A percentile compares a stretch with the other conserved stretches of the same genome.
phyloP scores from a whole-genome alignment of 2,888 invertebrate genomes.

The Tinea semifulvella region DNA sequence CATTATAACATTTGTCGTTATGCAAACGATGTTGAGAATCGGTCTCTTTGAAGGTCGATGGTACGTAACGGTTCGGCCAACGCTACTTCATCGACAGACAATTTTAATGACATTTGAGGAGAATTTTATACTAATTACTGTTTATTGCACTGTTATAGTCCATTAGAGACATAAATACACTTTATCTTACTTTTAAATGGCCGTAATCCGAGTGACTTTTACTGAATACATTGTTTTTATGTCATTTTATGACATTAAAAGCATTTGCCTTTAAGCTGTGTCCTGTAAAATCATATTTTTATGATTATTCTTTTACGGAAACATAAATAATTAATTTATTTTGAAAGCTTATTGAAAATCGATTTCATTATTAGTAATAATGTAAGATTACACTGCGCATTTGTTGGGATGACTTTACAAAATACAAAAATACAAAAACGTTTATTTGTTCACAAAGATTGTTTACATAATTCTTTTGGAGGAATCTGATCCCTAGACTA shows the following conservation, averaged over 20 bases:
- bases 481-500: too few species aligned
- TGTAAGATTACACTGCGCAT: too few species aligned
- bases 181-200: slow-evolving; percentile 1
- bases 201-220: slow-evolving; percentile 1
- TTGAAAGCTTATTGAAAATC: background rate
- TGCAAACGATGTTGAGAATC: slow-evolving; percentile 10
- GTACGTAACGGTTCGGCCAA: slow-evolving; percentile 5
- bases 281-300: background rate
- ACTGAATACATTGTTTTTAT: slow-evolving; percentile 7
- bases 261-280: background rate
- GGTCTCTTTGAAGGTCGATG: slow-evolving; percentile 11
- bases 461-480: too few species aligned
- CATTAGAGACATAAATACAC: slow-evolving; percentile 4
- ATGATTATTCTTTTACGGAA: background rate
- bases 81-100: background rate
- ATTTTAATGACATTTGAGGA: slow-evolving; percentile 9
- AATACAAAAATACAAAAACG: too few species aligned
- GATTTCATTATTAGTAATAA: background rate
- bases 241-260: too few species aligned
- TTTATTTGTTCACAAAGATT: too few species aligned
- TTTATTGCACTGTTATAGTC: slow-evolving; percentile 11
- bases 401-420: too few species aligned
- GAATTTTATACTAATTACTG: slow-evolving; percentile 11
- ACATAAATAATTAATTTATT: background rate
- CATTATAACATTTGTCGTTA: slow-evolving; percentile 8